Evolutionary conservation across 1,140 invertebrate species (phyloP).

Genomic region (Achroia grisella): DNA sequence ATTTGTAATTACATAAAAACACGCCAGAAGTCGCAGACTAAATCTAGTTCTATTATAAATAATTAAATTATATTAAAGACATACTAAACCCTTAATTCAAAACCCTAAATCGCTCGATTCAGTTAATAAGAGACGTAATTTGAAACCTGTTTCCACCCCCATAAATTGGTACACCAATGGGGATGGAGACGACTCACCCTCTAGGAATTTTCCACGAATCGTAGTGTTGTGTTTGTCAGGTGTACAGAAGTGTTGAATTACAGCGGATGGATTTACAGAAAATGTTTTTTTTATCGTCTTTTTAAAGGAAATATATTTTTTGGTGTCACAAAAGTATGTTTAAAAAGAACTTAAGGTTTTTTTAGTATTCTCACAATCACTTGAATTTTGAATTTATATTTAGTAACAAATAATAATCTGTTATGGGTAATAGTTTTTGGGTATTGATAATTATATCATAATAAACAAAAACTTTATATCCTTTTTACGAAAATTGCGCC

Average conservation of each 20-base stretch:
- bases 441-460: too few relatives aligned
- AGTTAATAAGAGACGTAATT: constrained; percentile 25
- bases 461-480: too few relatives aligned
- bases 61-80: too few relatives aligned
- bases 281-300: constrained; percentile 4
- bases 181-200: constrained; percentile 26
- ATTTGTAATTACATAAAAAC: too few relatives aligned
- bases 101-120: constrained; percentile 27
- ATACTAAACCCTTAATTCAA: constrained; percentile 4
- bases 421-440: too few relatives aligned
- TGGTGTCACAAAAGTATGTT: not conserved
- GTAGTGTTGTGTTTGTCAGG: constrained; percentile 24
- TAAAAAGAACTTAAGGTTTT: too few relatives aligned
- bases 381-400: too few relatives aligned
- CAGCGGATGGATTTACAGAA: constrained; percentile 9
- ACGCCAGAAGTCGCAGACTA: too few relatives aligned
- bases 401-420: too few relatives aligned
- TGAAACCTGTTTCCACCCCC: constrained; percentile 26
- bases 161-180: constrained; percentile 22
- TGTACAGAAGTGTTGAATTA: constrained; percentile 29
- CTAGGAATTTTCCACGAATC: constrained; percentile 25
- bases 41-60: too few relatives aligned
- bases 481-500: too few relatives aligned
- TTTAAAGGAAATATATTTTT: not conserved
- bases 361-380: too few relatives aligned